Evolutionary conservation across 1,140 invertebrate species (phyloP).

Genomic region (Camponotus vicinus): DNA sequence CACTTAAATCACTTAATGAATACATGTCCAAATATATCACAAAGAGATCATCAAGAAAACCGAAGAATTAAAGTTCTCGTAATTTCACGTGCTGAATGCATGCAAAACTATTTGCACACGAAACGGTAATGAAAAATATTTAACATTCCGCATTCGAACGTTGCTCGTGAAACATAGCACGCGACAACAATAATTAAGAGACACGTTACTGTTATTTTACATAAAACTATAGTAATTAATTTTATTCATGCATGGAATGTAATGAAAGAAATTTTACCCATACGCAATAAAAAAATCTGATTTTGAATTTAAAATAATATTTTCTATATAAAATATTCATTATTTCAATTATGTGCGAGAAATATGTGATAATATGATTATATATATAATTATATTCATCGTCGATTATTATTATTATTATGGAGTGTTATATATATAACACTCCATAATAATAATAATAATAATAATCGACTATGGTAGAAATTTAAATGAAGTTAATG

Average conservation of each 20-base stretch:
- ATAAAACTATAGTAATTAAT: conserved; percentile 13
- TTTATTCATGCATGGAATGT: conserved; percentile 10
- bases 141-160: conserved; percentile 6
- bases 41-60: conserved; percentile 14
- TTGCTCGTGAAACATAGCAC: neutral
- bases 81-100: conserved; percentile 7
- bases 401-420: neutral
- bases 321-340: neutral
- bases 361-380: neutral
- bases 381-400: neutral
- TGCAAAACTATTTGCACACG: neutral
- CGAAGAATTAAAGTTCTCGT: conserved; percentile 23
- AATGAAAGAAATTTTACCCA: conserved; percentile 22
- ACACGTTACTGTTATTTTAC: conserved; percentile 9
- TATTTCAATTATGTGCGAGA: neutral
- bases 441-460: neutral
- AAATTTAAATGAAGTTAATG: conserved; percentile 2
- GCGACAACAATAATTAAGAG: conserved; percentile 18
- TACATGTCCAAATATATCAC: conserved; percentile 14
- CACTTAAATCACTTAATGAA: conserved; percentile 42
- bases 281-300: neutral
- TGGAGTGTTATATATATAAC: neutral
- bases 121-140: conserved; percentile 39
- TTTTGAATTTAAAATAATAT: conserved; percentile 4
- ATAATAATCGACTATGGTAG: neutral